phyloP scores from a whole-genome alignment of 2,113 vertebrate genomes.

The Limnothrissa miodon region DNA sequence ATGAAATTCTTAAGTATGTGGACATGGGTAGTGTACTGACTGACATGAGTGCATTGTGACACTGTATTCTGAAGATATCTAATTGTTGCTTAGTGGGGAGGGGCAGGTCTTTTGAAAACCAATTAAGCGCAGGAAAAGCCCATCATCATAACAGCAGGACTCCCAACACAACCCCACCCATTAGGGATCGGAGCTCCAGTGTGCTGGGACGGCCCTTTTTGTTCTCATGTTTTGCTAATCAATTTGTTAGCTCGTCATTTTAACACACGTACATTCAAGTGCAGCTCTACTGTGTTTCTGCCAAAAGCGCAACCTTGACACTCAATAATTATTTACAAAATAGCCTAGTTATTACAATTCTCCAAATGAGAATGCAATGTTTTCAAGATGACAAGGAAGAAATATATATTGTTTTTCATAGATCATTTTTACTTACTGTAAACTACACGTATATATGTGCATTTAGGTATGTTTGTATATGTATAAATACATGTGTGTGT shows the following conservation, averaged over 20 bases:
- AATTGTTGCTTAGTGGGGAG: conserved; percentile 5
- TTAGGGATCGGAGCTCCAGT: neutral
- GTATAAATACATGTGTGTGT: too few relatives aligned
- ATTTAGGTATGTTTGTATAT: too few relatives aligned
- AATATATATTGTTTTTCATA: too few relatives aligned
- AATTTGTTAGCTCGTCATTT: conserved; percentile 9
- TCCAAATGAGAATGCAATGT: neutral
- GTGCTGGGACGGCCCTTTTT: neutral
- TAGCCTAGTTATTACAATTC: neutral
- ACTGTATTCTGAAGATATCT: neutral
- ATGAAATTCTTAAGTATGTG: neutral
- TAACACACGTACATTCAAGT: neutral
- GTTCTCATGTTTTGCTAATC: neutral
- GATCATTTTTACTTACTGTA: neutral
- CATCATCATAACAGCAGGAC: conserved; percentile 15
- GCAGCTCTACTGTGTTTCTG: neutral
- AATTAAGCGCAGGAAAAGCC: conserved; percentile 15
- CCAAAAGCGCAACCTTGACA: neutral
- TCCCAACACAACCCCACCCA: neutral
- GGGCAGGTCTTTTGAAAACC: conserved; percentile 15
- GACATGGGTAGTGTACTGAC: neutral
- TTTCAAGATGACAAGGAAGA: too few relatives aligned
- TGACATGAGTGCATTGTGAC: neutral
- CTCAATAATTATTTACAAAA: neutral
- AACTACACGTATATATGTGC: neutral